A percentile compares a stretch with the other conserved stretches of the same genome.
Conservation (phyloP, 1,140 invertebrate genomes). For the Nasonia giraulti region DNA sequence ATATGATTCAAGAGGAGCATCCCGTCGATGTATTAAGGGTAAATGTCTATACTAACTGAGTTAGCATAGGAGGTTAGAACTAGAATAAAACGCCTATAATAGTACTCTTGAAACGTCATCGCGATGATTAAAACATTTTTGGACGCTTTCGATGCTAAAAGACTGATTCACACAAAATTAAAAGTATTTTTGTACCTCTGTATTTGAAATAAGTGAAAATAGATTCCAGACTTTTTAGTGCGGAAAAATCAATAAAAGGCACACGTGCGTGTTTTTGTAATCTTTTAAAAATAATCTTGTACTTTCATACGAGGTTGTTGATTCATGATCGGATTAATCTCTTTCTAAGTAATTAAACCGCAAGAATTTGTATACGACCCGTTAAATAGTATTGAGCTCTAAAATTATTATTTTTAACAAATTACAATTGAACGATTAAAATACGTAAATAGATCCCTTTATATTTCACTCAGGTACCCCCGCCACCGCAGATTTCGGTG, state of each 20-base stretch:
- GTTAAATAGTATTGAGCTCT: too few relatives aligned
- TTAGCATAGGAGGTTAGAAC: neutral
- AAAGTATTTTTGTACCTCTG: too few relatives aligned
- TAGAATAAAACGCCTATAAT: neutral
- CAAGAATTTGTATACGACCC: too few relatives aligned
- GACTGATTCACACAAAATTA: too few relatives aligned
- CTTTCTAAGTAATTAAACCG: too few relatives aligned
- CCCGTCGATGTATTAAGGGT: constrained; percentile 75
- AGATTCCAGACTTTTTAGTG: too few relatives aligned
- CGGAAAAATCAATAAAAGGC: too few relatives aligned
- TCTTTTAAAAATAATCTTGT: neutral
- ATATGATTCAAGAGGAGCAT: constrained; percentile 90
- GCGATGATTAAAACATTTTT: neutral
- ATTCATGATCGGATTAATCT: too few relatives aligned
- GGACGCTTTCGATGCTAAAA: too few relatives aligned
- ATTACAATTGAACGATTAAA: constrained; percentile 15
- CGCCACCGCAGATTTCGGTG: constrained; percentile 91
- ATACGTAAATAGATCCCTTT: constrained; percentile 46
- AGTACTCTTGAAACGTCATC: neutral
- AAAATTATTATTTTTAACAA: too few relatives aligned
- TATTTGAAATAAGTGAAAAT: too few relatives aligned
- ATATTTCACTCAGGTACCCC: constrained; percentile 72
- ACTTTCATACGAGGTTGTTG: neutral
- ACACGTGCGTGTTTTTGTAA: neutral
- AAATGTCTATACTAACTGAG: constrained; percentile 51